A percentile compares a stretch with the other conserved stretches of the same genome.
Conservation (phyloP, 2,797 vertebrate species). For the Sylvia borin region DNA sequence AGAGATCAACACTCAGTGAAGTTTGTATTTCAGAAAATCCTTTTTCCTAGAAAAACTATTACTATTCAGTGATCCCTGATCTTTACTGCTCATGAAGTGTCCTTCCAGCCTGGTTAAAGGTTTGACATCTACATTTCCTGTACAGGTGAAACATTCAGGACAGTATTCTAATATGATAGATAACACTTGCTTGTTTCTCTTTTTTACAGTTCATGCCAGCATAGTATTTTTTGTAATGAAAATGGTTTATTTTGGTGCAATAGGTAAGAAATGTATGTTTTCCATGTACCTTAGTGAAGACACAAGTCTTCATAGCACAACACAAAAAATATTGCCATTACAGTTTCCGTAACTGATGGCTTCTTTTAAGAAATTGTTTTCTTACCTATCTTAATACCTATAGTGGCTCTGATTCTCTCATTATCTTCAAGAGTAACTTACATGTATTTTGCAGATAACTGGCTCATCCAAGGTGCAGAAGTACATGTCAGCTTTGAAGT, state of each 20-base stretch:
- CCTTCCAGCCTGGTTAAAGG: background rate
- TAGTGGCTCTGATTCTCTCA: background rate
- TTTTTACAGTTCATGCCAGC: background rate
- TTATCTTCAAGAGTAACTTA: background rate
- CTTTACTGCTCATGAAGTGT: background rate
- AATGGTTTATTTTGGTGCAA: background rate
- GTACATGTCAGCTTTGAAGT: background rate
- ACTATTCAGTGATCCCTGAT: background rate
- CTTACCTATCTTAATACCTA: background rate
- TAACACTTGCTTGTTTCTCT: background rate
- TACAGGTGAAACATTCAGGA: background rate
- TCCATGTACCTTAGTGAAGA: background rate
- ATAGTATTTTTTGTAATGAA: background rate
- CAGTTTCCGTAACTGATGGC: background rate
- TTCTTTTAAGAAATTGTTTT: background rate
- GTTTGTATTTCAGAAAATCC: background rate
- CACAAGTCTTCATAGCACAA: background rate
- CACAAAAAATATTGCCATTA: background rate
- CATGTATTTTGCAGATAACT: background rate
- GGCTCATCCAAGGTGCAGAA: background rate
- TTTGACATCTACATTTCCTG: background rate
- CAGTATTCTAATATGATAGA: background rate
- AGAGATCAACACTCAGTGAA: background rate
- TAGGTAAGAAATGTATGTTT: background rate
- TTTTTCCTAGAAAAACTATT: background rate